Base-by-base conservation (phyloP, 2,113 vertebrate genomes). In the Poeciliopsis occidentalis region DNA sequence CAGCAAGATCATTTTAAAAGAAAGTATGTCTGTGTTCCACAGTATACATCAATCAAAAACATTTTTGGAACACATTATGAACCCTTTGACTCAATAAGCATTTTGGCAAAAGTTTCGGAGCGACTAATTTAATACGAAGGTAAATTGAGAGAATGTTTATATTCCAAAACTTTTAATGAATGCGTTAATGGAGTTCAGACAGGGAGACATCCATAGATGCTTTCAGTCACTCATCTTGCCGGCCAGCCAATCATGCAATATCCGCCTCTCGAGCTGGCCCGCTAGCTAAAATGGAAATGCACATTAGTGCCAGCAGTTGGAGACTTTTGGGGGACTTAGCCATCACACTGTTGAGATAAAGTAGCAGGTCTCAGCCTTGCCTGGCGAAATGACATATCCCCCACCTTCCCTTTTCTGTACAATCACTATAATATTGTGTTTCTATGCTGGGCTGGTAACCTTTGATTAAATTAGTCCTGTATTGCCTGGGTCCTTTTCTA, bases 401-500 rank as follows among this genome's bases (percentile, higher is more conserved):
- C 76, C 86, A 81, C 86, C 81, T 88, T 85, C 82, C 79, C 84
- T 83, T 88, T 91, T 75, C 85, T 85, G 89, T 90, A 88, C 87
- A 91, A 92, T 87, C 77, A 80, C 87, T 86, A 90, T 92, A 91
- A 91, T 91, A 91, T 88, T 92, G 90, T 90, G 90, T 92, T 93
- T 88, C 91, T 86, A 92, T 92, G 86, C 87, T 76, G 91, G 85
- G 88, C 87, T 85, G 89, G 90, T 93, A 93, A 93, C 91, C 91
- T 93, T 93, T 93, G 91, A 92, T 94, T 93, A 93, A 93, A 94
- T 93, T 93, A 93, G 91, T 87, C 88, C 88, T 72, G 89, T 81
- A 85, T 88, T 86, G 89, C 83, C 90, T 89, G 83, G 87, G 91
- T 91, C 90, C 88, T 92, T 91, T 91, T 93, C 90, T 92, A 92